Conservation (phyloP, 2,888 invertebrate genomes). For the Punctoribates punctum region DNA sequence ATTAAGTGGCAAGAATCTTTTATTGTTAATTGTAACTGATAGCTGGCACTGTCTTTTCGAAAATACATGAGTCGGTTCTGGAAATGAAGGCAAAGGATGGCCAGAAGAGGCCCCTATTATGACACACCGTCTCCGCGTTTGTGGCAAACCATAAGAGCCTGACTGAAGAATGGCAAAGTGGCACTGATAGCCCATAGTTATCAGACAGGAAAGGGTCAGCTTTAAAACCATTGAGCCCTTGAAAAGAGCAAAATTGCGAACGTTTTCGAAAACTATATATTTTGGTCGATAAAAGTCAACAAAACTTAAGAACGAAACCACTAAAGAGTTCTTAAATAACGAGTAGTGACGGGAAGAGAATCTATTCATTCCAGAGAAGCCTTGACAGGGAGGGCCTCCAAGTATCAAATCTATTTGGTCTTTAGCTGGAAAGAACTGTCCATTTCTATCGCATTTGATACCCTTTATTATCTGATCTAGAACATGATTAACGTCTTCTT, state of each 20-base stretch:
- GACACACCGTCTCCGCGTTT: conserved; percentile 71
- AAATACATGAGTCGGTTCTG: conserved; percentile 75
- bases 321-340: conserved; percentile 76
- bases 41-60: conserved; percentile 63
- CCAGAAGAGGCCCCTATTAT: conserved; percentile 79
- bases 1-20: conserved; percentile 51
- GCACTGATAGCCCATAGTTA: conserved; percentile 82
- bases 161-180: conserved; percentile 81
- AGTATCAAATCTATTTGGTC: conserved; percentile 78
- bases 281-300: conserved; percentile 80
- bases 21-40: conserved; percentile 62
- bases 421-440: conserved; percentile 63
- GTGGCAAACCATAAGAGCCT: conserved; percentile 78
- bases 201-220: conserved; percentile 68
- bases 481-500: conserved; percentile 74
- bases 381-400: conserved; percentile 84
- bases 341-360: conserved; percentile 80
- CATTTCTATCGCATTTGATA: conserved; percentile 51
- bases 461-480: conserved; percentile 65
- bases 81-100: conserved; percentile 67
- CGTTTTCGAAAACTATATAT: conserved; percentile 79
- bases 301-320: conserved; percentile 74
- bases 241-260: conserved; percentile 77
- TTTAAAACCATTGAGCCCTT: conserved; percentile 76
- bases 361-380: conserved; percentile 83